Evolutionary conservation across 2,113 vertebrate genomes (phyloP).

Genomic region (Chlamydotis undulata): DNA sequence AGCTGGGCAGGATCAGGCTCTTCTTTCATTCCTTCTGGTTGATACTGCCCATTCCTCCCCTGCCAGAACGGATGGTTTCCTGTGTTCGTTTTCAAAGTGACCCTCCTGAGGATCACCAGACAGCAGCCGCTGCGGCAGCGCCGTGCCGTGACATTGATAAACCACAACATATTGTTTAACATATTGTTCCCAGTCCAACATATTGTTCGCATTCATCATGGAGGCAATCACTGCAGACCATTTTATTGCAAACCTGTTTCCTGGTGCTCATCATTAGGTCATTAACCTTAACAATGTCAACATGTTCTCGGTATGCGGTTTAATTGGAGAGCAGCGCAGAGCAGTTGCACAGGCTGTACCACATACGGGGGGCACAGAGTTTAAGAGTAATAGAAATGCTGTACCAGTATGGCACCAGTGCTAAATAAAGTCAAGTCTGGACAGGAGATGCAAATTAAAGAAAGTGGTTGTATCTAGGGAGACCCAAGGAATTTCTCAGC

Average conservation of each 20-base stretch:
- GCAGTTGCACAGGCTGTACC: not conserved
- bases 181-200: conserved; percentile 69
- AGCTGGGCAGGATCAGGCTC: not conserved
- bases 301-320: conserved; percentile 57
- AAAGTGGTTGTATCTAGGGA: not conserved
- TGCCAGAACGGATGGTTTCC: not conserved
- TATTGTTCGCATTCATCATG: conserved; percentile 69
- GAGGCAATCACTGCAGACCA: conserved; percentile 57
- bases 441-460: not conserved
- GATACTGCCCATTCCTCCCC: not conserved
- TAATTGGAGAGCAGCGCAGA: conserved; percentile 55
- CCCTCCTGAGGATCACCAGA: conserved; percentile 32
- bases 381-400: not conserved
- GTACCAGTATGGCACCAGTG: not conserved
- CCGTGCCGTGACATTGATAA: conserved; percentile 60
- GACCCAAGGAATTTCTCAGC: not conserved
- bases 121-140: conserved; percentile 1
- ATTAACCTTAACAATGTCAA: conserved; percentile 74
- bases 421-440: not conserved
- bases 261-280: conserved; percentile 70
- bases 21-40: not conserved
- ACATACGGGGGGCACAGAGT: not conserved
- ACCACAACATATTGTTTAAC: conserved; percentile 72
- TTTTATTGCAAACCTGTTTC: conserved; percentile 72
- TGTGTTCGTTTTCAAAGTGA: conserved; percentile 18